A percentile compares a stretch with the other conserved stretches of the same genome.
phyloP scores from a whole-genome alignment of 2,888 invertebrate species.

The Xanthorhoe designata region DNA sequence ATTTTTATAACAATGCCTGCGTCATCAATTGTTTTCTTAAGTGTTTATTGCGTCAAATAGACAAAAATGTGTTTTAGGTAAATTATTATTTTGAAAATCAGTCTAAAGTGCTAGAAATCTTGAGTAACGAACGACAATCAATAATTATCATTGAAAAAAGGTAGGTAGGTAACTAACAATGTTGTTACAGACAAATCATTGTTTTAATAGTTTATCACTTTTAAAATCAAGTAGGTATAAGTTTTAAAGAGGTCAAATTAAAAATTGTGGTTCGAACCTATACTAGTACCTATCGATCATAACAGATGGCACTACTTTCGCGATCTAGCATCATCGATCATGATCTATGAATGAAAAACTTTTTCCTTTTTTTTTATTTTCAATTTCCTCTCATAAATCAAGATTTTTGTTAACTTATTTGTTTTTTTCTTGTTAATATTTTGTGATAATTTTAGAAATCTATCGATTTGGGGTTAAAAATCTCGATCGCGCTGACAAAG shows the following conservation, averaged over 20 bases:
- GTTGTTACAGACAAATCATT: not conserved
- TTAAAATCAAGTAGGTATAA: too few relatives aligned
- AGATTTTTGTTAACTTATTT: not conserved
- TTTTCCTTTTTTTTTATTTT: not conserved
- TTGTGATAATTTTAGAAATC: not conserved
- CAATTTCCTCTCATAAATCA: not conserved
- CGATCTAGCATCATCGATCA: not conserved
- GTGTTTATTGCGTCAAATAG: not conserved
- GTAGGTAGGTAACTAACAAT: not conserved
- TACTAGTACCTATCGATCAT: constrained; percentile 30
- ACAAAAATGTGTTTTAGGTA: not conserved
- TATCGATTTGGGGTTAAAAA: not conserved
- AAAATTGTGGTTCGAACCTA: not conserved
- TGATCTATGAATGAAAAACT: constrained; percentile 1
- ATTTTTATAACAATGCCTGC: constrained; percentile 41
- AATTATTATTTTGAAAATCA: too few relatives aligned
- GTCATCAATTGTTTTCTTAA: constrained; percentile 38
- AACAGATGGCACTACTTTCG: constrained; percentile 35
- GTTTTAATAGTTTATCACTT: too few relatives aligned
- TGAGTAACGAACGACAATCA: too few relatives aligned
- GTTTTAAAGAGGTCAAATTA: too few relatives aligned
- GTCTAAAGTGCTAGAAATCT: too few relatives aligned
- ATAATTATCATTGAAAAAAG: too few relatives aligned
- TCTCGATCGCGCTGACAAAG: constrained; percentile 62
- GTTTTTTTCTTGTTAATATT: not conserved